phyloP scores from a whole-genome alignment of 1,140 invertebrate genomes.

The Himalopsyche phryganea region DNA sequence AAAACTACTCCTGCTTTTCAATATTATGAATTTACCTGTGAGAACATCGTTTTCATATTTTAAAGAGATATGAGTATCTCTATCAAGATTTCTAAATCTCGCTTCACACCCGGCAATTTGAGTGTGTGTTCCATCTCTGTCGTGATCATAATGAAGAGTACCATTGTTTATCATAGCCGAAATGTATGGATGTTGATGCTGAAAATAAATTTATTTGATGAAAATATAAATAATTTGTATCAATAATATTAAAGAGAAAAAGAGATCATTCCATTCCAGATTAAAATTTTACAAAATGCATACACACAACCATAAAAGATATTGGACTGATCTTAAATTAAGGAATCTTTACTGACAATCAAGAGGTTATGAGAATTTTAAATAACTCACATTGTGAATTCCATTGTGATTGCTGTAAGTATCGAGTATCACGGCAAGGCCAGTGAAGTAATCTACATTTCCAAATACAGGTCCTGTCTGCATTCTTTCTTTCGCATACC shows the following conservation, averaged over 20 bases:
- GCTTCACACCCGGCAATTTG: slow-evolving; percentile 91
- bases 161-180: slow-evolving; percentile 99
- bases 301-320: no score
- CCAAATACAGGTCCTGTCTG: slow-evolving; percentile 89
- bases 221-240: no score
- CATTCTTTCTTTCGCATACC: slow-evolving; percentile 94
- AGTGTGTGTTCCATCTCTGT: slow-evolving; percentile 96
- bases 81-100: slow-evolving; percentile 88
- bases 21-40: no score
- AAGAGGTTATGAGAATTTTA: no score
- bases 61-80: slow-evolving; percentile 88
- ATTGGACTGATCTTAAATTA: no score
- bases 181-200: slow-evolving; percentile 98
- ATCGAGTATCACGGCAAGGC: slow-evolving; percentile 92
- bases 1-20: no score
- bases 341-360: no score
- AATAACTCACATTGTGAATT: slow-evolving; percentile 82
- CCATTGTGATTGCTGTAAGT: slow-evolving; percentile 99
- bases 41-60: slow-evolving; percentile 88
- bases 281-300: no score
- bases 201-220: slow-evolving; percentile 24
- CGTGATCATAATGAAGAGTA: slow-evolving; percentile 93
- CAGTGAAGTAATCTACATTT: slow-evolving; percentile 87
- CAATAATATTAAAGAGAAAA: no score
- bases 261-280: no score